Base-by-base conservation (phyloP, 2,113 vertebrate genomes). In the Cyprinodon tularosa region DNA sequence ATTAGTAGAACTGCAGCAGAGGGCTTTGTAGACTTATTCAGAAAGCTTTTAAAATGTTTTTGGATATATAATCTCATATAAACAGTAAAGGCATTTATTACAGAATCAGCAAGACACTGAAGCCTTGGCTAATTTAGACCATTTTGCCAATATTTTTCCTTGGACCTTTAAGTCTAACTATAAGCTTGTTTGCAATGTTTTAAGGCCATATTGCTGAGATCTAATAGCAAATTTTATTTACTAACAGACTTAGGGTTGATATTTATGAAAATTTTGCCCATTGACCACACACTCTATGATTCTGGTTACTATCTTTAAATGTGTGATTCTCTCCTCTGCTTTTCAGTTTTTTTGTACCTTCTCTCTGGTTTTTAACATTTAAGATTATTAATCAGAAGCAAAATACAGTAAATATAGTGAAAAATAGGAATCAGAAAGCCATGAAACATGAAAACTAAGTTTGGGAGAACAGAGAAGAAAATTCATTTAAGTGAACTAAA, bases 361-460 rank as follows among this genome's bases (percentile, higher is more conserved):
- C 72, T 82, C 79, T 12, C 73, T 76, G 68, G 48, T 69, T 66
- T 77, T 89, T 66, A 90, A 90, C 88, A 81, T 84, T 91, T 90
- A 78, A 92, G 60, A 84, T 75, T 71, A 84, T 75, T 63, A 87
- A 73, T 81, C 66, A 11, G 72, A 29, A 50, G 85, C 73, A 62
- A 37, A 68, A 3, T 59, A 60, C 4, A 0, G 53, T 29, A 29
- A 29, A 29, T 29, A 75, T 60, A 69, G 45, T 64, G 42, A 62
- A 71, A 39, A 13, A 59, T 59, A 62, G 40, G 20, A 47, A 65
- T 37, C n/a, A 71, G 45, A 77, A 66, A 63, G 14, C 20, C n/a
- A 53, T 17, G 4, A 6, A 6, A 53, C 2, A 3, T 57, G 50
- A 15, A 72, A 62, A 66, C 65, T 62, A 15, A 82, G 68, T 72